Percentiles rank a stretch among this genome's conserved stretches.
phyloP scores from a whole-genome alignment of 2,113 vertebrate genomes.

The Silurus glanis region DNA sequence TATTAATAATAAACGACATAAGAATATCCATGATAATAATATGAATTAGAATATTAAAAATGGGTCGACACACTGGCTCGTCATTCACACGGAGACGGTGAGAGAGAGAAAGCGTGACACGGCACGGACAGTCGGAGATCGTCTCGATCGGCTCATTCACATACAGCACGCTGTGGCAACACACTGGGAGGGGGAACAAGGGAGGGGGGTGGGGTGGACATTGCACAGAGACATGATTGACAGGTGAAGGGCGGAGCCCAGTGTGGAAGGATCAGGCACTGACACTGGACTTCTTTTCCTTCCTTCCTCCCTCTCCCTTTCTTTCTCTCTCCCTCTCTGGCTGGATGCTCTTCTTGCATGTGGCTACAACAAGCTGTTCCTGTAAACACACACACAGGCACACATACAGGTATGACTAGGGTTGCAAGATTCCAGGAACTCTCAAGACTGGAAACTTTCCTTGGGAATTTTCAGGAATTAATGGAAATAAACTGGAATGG shows the following conservation, averaged over 20 bases:
- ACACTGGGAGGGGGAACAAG: slow-evolving; percentile 40
- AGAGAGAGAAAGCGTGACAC: slow-evolving; percentile 43
- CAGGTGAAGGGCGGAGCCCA: slow-evolving; percentile 56
- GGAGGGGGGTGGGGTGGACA: slow-evolving; percentile 32
- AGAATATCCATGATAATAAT: slow-evolving; percentile 60
- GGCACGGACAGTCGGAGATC: slow-evolving; percentile 44
- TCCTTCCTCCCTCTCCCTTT: slow-evolving; percentile 50
- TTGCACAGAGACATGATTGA: slow-evolving; percentile 60
- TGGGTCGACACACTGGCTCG: slow-evolving; percentile 59
- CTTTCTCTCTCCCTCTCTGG: slow-evolving; percentile 56
- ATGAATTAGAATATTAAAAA: slow-evolving; percentile 61
- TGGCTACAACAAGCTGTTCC: slow-evolving; percentile 53
- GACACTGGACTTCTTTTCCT: slow-evolving; percentile 57
- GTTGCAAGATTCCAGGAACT: too few species aligned
- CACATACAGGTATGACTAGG: neutral
- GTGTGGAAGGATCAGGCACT: slow-evolving; percentile 55
- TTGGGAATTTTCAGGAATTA: too few species aligned
- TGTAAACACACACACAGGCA: slow-evolving; percentile 46
- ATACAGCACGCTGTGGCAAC: slow-evolving; percentile 38
- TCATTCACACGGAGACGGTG: slow-evolving; percentile 55
- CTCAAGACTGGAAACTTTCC: too few species aligned
- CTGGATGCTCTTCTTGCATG: slow-evolving; percentile 61
- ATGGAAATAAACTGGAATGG: too few species aligned
- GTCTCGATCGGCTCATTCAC: slow-evolving; percentile 31
- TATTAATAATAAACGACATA: slow-evolving; percentile 60